phyloP scores from a whole-genome alignment of 2,888 invertebrate species.

The Seladonia tumulorum region DNA sequence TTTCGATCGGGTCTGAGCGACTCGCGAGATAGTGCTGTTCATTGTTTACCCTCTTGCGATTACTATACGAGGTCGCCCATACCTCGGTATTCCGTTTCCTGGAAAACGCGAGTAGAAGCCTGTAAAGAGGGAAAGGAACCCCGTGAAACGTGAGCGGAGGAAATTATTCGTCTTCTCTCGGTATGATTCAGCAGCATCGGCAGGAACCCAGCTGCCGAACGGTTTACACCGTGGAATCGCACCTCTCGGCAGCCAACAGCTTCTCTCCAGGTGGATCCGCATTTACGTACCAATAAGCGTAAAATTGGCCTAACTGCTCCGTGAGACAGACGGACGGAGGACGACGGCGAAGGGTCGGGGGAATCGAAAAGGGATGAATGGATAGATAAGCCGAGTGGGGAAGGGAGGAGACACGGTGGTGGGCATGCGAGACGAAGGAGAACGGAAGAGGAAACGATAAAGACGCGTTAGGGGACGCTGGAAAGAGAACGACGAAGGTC shows the following conservation, averaged over 20 bases:
- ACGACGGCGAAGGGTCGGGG: conserved; percentile 16
- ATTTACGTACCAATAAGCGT: conserved; percentile 83
- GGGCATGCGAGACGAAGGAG: background rate
- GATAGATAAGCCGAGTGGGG: conserved; percentile 37
- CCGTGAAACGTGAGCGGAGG: background rate
- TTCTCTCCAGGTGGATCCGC: conserved; percentile 68
- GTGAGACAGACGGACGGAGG: conserved; percentile 31
- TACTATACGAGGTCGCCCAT: background rate
- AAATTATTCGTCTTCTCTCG: conserved; percentile 23
- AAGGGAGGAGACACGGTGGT: conserved; percentile 14
- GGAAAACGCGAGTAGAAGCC: background rate
- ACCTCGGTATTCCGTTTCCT: background rate
- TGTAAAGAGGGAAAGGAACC: conserved; percentile 3
- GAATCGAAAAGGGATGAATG: conserved; percentile 28
- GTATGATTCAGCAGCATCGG: conserved; percentile 52
- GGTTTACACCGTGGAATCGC: conserved; percentile 48
- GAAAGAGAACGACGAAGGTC: conserved; percentile 11
- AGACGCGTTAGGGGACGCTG: conserved; percentile 37
- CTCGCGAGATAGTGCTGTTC: background rate
- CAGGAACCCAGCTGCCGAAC: conserved; percentile 25
- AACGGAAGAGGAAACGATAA: conserved; percentile 19
- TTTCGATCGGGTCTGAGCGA: too few relatives aligned
- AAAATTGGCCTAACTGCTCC: conserved; percentile 81
- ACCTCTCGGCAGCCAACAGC: conserved; percentile 47
- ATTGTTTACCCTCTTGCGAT: background rate